Evolutionary conservation across 64 coral and sea anemone species (phyloP).

Genomic region (Actinia equina): DNA sequence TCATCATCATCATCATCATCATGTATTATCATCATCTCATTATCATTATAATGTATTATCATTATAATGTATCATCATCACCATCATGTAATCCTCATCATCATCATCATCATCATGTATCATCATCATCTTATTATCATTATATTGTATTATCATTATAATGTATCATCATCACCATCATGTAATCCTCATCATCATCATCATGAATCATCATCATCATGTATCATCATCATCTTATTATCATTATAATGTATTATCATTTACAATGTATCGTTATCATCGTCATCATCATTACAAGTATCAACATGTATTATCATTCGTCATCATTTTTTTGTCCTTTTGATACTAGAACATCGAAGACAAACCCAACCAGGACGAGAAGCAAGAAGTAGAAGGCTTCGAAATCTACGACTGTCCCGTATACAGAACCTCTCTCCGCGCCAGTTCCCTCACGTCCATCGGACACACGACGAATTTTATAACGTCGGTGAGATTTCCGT

Average conservation of each 20-base stretch:
- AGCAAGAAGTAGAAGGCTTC: slow-evolving; percentile 49
- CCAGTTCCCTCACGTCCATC: slow-evolving; percentile 78
- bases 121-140: background rate
- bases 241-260: background rate
- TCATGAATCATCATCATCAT: background rate
- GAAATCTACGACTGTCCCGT: slow-evolving; percentile 78
- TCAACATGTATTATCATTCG: too few species aligned
- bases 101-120: background rate
- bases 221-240: background rate
- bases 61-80: too few species aligned
- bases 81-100: background rate
- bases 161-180: too few species aligned
- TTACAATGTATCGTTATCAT: background rate
- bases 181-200: too few species aligned
- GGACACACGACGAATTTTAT: slow-evolving; percentile 86
- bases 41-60: too few species aligned
- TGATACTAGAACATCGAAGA: background rate
- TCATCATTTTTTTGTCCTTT: background rate
- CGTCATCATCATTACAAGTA: background rate
- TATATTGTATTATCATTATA: background rate
- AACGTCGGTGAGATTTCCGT: slow-evolving; percentile 70
- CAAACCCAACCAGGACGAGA: slow-evolving; percentile 36
- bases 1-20: background rate
- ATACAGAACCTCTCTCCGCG: slow-evolving; percentile 85
- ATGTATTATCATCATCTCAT: background rate